Evolutionary conservation across 2,888 invertebrate species (phyloP).

Genomic region (Hecatera dysodea): DNA sequence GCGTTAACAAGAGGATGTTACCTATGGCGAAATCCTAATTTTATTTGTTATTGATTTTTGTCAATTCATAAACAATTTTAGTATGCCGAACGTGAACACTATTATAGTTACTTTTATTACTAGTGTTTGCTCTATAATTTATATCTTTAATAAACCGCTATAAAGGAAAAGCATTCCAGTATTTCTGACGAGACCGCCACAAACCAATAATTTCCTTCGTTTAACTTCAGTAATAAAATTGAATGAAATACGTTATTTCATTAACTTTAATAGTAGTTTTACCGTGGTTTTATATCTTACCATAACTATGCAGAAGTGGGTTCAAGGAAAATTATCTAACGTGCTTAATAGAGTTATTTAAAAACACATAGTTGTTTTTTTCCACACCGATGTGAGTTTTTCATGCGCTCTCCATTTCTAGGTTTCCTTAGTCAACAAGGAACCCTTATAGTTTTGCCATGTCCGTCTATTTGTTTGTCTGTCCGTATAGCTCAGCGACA

Average conservation of each 20-base stretch:
- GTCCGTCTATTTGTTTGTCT: too few relatives aligned
- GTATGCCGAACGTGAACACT: background rate
- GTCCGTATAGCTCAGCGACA: too few relatives aligned
- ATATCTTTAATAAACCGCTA: background rate
- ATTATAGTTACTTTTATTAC: background rate
- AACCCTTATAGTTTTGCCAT: too few relatives aligned
- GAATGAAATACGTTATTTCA: slow-evolving; percentile 48
- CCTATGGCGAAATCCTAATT: too few relatives aligned
- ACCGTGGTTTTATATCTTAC: slow-evolving; percentile 29
- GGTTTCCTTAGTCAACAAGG: too few relatives aligned
- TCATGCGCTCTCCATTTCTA: background rate
- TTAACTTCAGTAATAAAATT: slow-evolving; percentile 46
- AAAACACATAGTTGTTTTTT: too few relatives aligned
- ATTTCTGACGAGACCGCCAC: slow-evolving; percentile 21
- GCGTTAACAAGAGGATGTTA: too few relatives aligned
- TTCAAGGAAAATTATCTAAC: slow-evolving; percentile 1
- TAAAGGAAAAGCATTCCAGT: slow-evolving; percentile 5
- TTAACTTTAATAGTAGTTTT: slow-evolving; percentile 43
- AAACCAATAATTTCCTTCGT: slow-evolving; percentile 34
- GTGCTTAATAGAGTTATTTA: background rate
- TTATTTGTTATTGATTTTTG: background rate
- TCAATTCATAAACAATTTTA: background rate
- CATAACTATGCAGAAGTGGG: slow-evolving; percentile 28
- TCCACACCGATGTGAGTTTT: too few relatives aligned
- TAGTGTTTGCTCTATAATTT: background rate